phyloP scores from a whole-genome alignment of 35 echinoderm and acorn worm species.

The Heliocidaris tuberculata region DNA sequence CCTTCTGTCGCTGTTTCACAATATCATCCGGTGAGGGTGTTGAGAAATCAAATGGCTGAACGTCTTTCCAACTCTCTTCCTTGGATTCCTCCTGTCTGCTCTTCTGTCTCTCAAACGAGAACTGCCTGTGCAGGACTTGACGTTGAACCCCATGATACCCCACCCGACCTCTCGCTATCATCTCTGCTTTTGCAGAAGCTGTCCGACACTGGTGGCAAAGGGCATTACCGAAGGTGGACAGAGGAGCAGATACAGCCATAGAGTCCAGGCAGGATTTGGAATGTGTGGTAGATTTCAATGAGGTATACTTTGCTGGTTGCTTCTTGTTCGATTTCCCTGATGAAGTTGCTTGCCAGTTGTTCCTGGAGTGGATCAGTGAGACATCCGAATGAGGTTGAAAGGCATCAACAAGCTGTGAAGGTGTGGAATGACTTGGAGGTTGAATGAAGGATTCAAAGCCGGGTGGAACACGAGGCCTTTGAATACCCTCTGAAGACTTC shows the following conservation, averaged over 20 bases:
- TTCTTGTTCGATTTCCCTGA: neutral
- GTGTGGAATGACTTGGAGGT: neutral
- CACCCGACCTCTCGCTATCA: neutral
- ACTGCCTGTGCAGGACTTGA: constrained; percentile 56
- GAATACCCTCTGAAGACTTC: neutral
- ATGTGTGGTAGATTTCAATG: neutral
- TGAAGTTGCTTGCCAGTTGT: neutral
- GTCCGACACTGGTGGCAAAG: constrained; percentile 44
- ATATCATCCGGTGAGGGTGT: constrained; percentile 94
- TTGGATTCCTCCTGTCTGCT: neutral
- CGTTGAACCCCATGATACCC: neutral
- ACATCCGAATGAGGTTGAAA: neutral
- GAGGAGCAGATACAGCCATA: constrained; percentile 21
- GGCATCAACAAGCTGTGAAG: neutral
- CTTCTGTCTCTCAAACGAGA: constrained; percentile 65
- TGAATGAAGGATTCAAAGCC: constrained; percentile 12
- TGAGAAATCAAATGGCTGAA: constrained; percentile 86
- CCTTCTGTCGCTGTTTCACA: constrained; percentile 62
- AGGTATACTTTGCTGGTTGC: neutral
- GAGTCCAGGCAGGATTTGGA: neutral
- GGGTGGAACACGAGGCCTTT: neutral
- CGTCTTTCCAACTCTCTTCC: constrained; percentile 14
- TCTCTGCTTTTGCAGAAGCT: neutral
- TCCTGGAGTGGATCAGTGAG: neutral
- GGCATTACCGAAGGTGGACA: constrained; percentile 63